phyloP scores from a whole-genome alignment of 2,797 vertebrate genomes.

The Centropyge bicolor region DNA sequence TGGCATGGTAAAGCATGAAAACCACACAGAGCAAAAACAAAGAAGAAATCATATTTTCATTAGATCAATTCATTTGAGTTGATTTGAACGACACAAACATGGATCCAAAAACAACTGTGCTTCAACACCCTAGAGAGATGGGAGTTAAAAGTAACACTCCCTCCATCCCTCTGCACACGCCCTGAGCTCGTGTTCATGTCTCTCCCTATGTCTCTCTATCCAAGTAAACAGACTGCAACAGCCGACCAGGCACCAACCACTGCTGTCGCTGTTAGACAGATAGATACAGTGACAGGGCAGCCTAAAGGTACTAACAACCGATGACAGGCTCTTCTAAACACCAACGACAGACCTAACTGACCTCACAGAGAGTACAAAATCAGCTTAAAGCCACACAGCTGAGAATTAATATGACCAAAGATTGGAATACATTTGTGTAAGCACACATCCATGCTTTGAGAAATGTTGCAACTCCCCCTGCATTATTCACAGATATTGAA shows the following conservation, averaged over 20 bases:
- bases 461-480: background rate
- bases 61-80: slow-evolving; percentile 10
- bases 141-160: slow-evolving; percentile 37
- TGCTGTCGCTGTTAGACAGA: slow-evolving; percentile 14
- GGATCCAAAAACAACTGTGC: background rate
- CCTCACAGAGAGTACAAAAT: slow-evolving; percentile 20
- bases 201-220: slow-evolving; percentile 4
- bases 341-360: slow-evolving; percentile 31
- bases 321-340: slow-evolving; percentile 22
- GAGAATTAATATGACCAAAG: background rate
- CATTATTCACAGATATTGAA: background rate
- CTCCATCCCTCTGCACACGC: slow-evolving; percentile 7
- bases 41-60: background rate
- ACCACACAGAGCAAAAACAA: background rate
- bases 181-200: slow-evolving; percentile 28
- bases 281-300: slow-evolving; percentile 39
- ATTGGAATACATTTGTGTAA: background rate
- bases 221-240: slow-evolving; percentile 52
- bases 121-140: background rate
- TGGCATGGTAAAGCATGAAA: background rate
- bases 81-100: background rate
- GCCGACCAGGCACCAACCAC: slow-evolving; percentile 23
- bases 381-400: slow-evolving; percentile 6
- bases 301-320: slow-evolving; percentile 39
- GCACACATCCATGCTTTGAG: background rate